These are phyloP conservation scores for Andricus curvator DNA, from an alignment of 2,888 invertebrate species.

Conservation along the genomic window DNA sequence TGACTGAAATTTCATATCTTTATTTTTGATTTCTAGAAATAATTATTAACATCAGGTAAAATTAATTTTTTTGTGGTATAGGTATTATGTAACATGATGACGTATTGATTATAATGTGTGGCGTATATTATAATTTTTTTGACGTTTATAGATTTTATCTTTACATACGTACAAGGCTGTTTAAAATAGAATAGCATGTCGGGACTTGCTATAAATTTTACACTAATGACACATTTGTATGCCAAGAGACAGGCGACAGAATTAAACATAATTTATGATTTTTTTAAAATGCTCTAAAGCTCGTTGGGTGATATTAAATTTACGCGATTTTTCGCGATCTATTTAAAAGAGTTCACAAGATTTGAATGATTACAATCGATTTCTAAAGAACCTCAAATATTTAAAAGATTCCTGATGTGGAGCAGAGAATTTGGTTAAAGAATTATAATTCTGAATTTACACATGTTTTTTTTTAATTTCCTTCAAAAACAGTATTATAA, in stretches of 20 bases:
- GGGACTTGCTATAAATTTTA: neutral
- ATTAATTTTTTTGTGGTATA: neutral
- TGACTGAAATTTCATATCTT: neutral
- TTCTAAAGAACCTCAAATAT: too few relatives aligned
- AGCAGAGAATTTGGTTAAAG: too few relatives aligned
- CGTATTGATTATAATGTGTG: neutral
- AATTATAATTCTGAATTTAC: too few relatives aligned
- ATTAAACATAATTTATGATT: neutral
- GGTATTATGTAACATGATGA: neutral
- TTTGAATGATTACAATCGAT: too few relatives aligned
- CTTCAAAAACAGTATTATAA: too few relatives aligned
- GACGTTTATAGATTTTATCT: neutral
- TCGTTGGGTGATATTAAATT: too few relatives aligned
- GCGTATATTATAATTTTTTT: neutral
- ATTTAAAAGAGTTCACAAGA: too few relatives aligned
- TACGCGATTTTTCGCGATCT: too few relatives aligned
- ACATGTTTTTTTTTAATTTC: too few relatives aligned
- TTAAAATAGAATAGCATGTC: neutral
- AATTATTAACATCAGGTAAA: neutral
- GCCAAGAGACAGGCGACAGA: neutral
- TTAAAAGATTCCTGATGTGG: too few relatives aligned
- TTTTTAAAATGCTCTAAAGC: neutral
- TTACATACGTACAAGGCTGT: neutral
- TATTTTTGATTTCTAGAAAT: neutral
- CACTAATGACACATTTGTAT: neutral